Percentiles rank a stretch among this genome's conserved stretches.
Evolutionary conservation across 2,113 vertebrate genomes (phyloP).

Genomic region (Geococcyx californianus): DNA sequence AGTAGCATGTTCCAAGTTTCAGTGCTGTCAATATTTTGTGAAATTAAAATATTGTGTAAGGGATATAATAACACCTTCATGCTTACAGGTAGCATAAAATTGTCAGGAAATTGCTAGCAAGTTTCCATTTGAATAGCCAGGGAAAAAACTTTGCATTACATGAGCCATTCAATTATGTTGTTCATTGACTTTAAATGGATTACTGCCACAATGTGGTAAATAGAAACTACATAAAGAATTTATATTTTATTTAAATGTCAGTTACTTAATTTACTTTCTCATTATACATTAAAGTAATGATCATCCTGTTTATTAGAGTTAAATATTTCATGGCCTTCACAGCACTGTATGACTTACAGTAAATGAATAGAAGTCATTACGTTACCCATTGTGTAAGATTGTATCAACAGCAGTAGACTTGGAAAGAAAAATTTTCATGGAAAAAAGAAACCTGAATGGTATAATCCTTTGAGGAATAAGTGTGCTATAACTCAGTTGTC

Average conservation of each 20-base stretch:
- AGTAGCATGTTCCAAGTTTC: neutral
- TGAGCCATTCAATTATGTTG: conserved; percentile 40
- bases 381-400: neutral
- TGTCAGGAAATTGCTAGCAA: neutral
- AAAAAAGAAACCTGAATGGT: neutral
- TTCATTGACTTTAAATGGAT: conserved; percentile 53
- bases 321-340: conserved; percentile 63
- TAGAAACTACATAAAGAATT: conserved; percentile 65
- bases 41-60: neutral
- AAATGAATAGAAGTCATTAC: conserved; percentile 34
- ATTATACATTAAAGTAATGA: conserved; percentile 60
- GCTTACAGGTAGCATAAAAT: neutral
- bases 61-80: neutral
- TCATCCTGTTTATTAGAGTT: conserved; percentile 55
- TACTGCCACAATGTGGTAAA: conserved; percentile 48
- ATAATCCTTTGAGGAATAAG: neutral
- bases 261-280: conserved; percentile 66
- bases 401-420: neutral
- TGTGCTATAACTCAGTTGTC: neutral
- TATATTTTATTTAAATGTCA: conserved; percentile 69
- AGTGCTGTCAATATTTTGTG: neutral
- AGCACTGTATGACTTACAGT: conserved; percentile 1
- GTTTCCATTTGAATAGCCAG: neutral
- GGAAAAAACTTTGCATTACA: neutral
- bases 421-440: neutral